Evolutionary conservation across 1,140 invertebrate species (phyloP), one percentile per base, ranked within the genome.

Genomic region (Ylistrum balloti): DNA sequence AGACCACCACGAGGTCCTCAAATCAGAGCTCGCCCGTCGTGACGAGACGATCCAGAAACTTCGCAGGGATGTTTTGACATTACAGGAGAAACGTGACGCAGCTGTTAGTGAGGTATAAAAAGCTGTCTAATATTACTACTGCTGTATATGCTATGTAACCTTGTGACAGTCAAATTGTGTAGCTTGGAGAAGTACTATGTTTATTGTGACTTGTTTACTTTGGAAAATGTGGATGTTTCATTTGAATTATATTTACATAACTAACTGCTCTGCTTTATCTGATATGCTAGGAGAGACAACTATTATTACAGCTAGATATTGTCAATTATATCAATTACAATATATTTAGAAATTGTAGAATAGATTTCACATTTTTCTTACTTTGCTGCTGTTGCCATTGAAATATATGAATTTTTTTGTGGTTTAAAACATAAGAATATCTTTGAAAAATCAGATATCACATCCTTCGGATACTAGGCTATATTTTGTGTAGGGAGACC

Each of bases 11-110:
- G 93, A 94, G 48, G 91, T 95, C 38, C 91, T 96, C 32, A 96
- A 95, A 91, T 95, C 94, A 17, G 95, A 95, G 90, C 91, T 96
- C 74, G 91, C 92, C 28, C 91, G 95, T n/a, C 91, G 95, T 56
- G 95, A 96, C 90, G 95, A 96, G 41, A 95, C 95, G 2, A 96
- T 96, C 22, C 95, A 96, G 91, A 96, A 95, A 91, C 91, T 96
- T 32, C 92, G 95, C 85, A 90, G 92, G 20, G 96, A 96, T 89
- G 94, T 96, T 13, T 93, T 96, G 13, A 92, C 90, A 88, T 88
- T 96, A 5, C 95, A 96, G 89, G 96, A 96, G 85, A 96, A 96
- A 90, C 88, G 95, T 45, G 96, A 96, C 85, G 92, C 93, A 88
- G 93, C 93, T 28, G 92, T 95, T 0, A 91, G 94, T 28, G 95